Conservation (phyloP, 2,888 invertebrate species). For the Catonia carolina region DNA sequence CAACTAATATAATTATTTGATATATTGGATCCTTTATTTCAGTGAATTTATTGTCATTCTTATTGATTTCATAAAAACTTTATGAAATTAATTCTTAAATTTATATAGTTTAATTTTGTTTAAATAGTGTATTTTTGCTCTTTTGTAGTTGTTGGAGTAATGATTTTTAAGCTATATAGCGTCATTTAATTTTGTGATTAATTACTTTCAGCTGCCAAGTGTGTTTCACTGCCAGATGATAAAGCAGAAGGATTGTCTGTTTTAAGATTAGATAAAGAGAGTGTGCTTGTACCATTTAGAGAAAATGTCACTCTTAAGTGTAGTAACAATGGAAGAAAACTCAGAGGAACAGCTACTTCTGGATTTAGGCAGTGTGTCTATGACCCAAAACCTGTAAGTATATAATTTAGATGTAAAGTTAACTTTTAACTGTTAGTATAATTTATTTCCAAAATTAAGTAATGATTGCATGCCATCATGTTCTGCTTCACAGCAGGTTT, state of each 20-base stretch:
- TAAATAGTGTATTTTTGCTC: no score
- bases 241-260: conserved; percentile 78
- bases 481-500: not conserved
- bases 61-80: no score
- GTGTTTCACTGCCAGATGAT: conserved; percentile 82
- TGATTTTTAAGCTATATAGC: no score
- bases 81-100: no score
- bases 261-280: conserved; percentile 69
- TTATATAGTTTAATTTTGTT: no score
- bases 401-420: no score
- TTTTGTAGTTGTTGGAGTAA: no score
- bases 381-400: conserved; percentile 73
- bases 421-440: conserved; percentile 10
- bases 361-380: conserved; percentile 91
- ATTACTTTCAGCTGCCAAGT: conserved; percentile 69
- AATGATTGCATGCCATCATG: not conserved
- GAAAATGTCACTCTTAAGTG: conserved; percentile 86
- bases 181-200: conserved; percentile 20
- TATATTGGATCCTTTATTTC: no score
- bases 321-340: conserved; percentile 64
- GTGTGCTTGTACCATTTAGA: conserved; percentile 78
- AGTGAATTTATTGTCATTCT: no score
- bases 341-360: conserved; percentile 75
- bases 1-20: no score
- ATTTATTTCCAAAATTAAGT: conserved; percentile 6